phyloP scores from a whole-genome alignment of 2,113 vertebrate genomes.

The Tenrec ecaudatus region DNA sequence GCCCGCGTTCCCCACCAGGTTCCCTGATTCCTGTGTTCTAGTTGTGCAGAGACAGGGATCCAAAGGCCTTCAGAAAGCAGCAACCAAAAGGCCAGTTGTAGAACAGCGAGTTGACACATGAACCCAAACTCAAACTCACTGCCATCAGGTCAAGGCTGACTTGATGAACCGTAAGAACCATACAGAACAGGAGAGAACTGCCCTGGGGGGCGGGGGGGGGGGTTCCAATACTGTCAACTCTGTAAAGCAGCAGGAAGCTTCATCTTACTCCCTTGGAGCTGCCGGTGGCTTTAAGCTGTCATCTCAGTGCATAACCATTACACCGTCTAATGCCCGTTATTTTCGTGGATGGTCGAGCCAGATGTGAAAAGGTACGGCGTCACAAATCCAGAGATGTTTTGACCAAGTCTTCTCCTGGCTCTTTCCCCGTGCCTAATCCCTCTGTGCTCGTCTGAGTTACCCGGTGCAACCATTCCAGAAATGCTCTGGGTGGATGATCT shows the following conservation, averaged over 20 bases:
- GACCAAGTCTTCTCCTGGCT: not conserved
- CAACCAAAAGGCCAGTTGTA: not conserved
- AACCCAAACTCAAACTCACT: no score
- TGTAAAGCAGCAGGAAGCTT: no score
- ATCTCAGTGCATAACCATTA: no score
- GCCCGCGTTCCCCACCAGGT: not conserved
- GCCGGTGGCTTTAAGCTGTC: no score
- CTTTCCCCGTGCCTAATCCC: not conserved
- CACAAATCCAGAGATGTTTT: constrained; percentile 11
- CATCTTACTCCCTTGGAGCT: no score
- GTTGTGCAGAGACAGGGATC: not conserved
- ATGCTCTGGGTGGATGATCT: not conserved
- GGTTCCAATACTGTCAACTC: no score
- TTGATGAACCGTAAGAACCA: no score
- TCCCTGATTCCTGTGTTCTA: not conserved
- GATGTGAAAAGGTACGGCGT: not conserved
- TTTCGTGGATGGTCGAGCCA: not conserved
- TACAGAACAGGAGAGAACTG: no score
- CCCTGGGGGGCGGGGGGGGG: no score
- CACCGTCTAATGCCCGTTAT: not conserved
- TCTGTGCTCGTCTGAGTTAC: not conserved
- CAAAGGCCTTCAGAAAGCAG: not conserved
- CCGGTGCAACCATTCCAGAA: not conserved
- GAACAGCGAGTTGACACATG: not conserved
- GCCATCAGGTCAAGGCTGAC: no score